Conservation (phyloP, 1,140 invertebrate genomes). For the Drosophila ercepeae region DNA sequence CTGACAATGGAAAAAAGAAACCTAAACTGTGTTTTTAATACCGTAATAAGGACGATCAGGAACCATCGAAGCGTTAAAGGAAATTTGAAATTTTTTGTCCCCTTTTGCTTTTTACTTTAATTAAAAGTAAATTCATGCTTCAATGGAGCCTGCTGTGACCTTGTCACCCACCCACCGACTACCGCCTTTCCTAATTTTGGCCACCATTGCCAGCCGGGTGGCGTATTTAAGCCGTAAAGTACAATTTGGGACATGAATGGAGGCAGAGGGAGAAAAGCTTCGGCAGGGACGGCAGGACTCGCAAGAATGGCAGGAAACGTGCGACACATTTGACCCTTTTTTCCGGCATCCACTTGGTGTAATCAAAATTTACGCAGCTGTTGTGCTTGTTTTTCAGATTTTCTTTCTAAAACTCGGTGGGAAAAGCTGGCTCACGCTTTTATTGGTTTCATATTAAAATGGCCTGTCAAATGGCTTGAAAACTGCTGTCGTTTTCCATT, state of each 20-base stretch:
- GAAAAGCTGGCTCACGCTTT: constrained; percentile 1
- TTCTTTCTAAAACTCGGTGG: background rate
- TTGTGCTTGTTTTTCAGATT: constrained; percentile 23
- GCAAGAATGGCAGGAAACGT: constrained; percentile 32
- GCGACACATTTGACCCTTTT: constrained; percentile 79
- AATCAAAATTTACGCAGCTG: constrained; percentile 69
- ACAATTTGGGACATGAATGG: constrained; percentile 58
- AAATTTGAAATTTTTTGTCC: constrained; percentile 17
- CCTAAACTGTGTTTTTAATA: background rate
- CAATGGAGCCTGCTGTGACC: constrained; percentile 16
- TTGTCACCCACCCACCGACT: constrained; percentile 11
- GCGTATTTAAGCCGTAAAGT: constrained; percentile 75
- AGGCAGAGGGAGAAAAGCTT: constrained; percentile 10
- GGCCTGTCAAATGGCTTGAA: constrained; percentile 77
- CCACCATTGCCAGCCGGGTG: constrained; percentile 43
- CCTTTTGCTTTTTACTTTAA: constrained; percentile 26
- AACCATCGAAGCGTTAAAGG: constrained; percentile 18
- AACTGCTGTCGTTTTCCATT: constrained; percentile 62
- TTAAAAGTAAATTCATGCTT: constrained; percentile 42
- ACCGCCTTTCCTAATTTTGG: constrained; percentile 10
- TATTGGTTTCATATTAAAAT: constrained; percentile 74
- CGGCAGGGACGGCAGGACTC: no score
- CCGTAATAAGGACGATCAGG: constrained; percentile 30
- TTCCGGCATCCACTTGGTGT: constrained; percentile 48
- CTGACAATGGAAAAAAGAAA: constrained; percentile 1